Percentiles rank a stretch among this genome's conserved stretches.
Evolutionary conservation across 1,140 invertebrate genomes (phyloP).

Genomic region (Aphelinus certus): DNA sequence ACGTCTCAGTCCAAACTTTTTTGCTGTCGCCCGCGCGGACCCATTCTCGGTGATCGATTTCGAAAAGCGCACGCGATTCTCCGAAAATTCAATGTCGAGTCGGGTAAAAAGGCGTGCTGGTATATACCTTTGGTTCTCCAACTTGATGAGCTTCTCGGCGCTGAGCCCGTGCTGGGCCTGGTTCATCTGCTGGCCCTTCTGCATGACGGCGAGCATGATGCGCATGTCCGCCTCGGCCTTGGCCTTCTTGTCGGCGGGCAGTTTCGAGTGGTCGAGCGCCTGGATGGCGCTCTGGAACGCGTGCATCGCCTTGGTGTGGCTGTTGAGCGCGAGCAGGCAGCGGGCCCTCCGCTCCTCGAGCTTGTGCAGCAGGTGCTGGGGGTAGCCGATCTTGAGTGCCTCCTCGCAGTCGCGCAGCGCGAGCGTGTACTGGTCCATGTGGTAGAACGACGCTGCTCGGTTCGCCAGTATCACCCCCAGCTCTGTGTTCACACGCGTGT

Average conservation of each 20-base stretch:
- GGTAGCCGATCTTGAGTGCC: conserved; percentile 77
- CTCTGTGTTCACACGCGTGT: conserved; percentile 57
- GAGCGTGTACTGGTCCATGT: conserved; percentile 76
- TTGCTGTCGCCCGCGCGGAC: no score
- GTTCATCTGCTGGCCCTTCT: conserved; percentile 66
- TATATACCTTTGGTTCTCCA: conserved; percentile 43
- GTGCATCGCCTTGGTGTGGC: conserved; percentile 73
- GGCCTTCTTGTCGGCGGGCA: conserved; percentile 72
- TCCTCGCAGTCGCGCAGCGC: conserved; percentile 77
- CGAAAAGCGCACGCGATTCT: no score
- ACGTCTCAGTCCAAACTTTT: no score
- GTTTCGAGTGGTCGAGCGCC: conserved; percentile 71
- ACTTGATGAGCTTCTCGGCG: conserved; percentile 49
- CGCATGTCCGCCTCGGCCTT: conserved; percentile 76
- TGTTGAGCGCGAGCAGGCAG: conserved; percentile 79
- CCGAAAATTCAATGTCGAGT: no score
- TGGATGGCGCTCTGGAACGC: conserved; percentile 74
- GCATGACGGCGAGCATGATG: conserved; percentile 77
- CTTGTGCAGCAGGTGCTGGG: conserved; percentile 79
- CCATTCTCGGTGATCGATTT: no score
- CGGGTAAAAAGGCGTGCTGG: not conserved
- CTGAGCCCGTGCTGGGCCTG: conserved; percentile 1
- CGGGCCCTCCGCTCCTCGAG: conserved; percentile 79
- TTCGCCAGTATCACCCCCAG: conserved; percentile 84
- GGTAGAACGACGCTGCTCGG: conserved; percentile 86